phyloP scores from a whole-genome alignment of 2,797 vertebrate species.

The Apogon hyalosoma region DNA sequence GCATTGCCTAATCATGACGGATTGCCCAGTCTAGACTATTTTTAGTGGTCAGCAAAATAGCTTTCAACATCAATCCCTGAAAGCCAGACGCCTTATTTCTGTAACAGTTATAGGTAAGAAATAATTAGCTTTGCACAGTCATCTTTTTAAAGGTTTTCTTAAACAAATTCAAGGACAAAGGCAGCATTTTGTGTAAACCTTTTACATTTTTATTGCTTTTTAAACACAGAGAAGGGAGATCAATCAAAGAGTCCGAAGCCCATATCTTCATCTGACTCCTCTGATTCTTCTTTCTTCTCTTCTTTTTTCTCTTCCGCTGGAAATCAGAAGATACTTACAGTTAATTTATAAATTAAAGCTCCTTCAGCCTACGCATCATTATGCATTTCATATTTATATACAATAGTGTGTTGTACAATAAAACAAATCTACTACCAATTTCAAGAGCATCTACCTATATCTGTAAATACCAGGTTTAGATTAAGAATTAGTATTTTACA shows the following conservation, averaged over 20 bases:
- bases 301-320: slow-evolving; percentile 90
- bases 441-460: background rate
- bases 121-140: background rate
- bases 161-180: slow-evolving; percentile 14
- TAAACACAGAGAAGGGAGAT: slow-evolving; percentile 67
- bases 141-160: background rate
- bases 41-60: slow-evolving; percentile 15
- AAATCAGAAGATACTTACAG: slow-evolving; percentile 29
- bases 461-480: background rate
- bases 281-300: slow-evolving; percentile 90
- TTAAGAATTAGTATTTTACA: background rate
- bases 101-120: background rate
- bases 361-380: background rate
- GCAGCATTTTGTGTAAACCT: slow-evolving; percentile 65
- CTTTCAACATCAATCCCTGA: slow-evolving; percentile 19
- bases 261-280: slow-evolving; percentile 91
- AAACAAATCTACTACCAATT: background rate
- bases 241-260: slow-evolving; percentile 91
- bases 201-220: slow-evolving; percentile 87
- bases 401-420: too few species aligned
- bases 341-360: background rate
- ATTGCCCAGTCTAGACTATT: slow-evolving; percentile 21
- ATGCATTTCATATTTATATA: background rate
- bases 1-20: slow-evolving; percentile 24
- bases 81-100: slow-evolving; percentile 1